Evolutionary conservation across 2,888 invertebrate species (phyloP), one percentile per base, ranked within the genome.

Genomic region (Gortyna flavago): DNA sequence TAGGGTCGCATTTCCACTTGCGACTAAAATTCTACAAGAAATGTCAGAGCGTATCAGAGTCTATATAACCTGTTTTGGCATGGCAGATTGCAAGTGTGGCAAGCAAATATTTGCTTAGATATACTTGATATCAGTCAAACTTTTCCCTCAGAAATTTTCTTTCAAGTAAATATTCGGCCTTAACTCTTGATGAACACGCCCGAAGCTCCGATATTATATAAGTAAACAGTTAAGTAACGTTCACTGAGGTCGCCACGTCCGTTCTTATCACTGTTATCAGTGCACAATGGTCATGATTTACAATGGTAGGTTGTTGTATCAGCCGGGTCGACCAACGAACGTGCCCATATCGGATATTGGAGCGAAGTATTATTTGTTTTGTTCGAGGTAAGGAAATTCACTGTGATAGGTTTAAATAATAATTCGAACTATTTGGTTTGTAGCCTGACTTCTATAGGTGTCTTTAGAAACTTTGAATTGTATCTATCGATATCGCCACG

Each of bases 201-300:
- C 51, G 84, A 83, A 68, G 79, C 54, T 70, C 25, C 57, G 18
- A 62, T n/a, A 48, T 61, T 32, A n/a, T 79, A 35, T 41, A 64
- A 41, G 75, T 75, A 79, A 85, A 87, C 77, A 80, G 69, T 75
- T 65, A 62, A 68, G 66, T 61, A 72, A 76, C 65, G 70, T 78
- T 67, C 67, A 71, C 72, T 84, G 79, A 84, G 88, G 88, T 86
- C 87, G 62, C 72, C 74, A 81, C 82, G 83, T 83, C 79, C 80
- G 76, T 70, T 81, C 75, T 87, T 91, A 91, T 91, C 91, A 80
- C 73, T 48, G 76, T 86, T 91, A 90, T 91, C 91, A 81, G 75
- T 82, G 68, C 68, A 77, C 85, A 85, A 79, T 83, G 80, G 80
- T 87, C 81, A 81, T 89, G 87, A 89, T 90, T 88, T 88, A 85